These are phyloP conservation scores for Drosophila bifasciata DNA, from an alignment of 1,140 invertebrate species.

Conservation along the genomic window DNA sequence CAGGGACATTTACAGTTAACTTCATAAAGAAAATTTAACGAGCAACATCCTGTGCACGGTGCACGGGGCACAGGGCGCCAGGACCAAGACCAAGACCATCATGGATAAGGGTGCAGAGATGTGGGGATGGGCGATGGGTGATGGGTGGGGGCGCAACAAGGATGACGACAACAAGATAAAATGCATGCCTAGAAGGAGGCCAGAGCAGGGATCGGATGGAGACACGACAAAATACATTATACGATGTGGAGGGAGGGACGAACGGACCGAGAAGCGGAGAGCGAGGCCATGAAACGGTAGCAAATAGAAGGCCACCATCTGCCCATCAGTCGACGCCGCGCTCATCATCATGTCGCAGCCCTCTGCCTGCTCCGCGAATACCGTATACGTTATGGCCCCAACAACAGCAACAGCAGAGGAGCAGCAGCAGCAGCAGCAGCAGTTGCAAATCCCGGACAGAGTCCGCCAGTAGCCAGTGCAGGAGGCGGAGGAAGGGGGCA, in stretches of 20 bases:
- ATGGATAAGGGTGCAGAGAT: not conserved
- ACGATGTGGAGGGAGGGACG: constrained; percentile 31
- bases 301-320: constrained; percentile 60
- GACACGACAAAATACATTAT: constrained; percentile 70
- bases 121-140: not conserved
- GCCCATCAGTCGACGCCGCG: constrained; percentile 16
- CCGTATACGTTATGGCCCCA: too few relatives aligned
- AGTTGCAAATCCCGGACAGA: constrained; percentile 63
- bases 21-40: constrained; percentile 82
- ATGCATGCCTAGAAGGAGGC: constrained; percentile 56
- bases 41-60: constrained; percentile 75
- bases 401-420: constrained; percentile 25
- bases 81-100: not conserved
- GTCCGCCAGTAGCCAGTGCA: not conserved
- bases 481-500: constrained; percentile 11
- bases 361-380: not conserved
- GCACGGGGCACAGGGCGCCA: not conserved
- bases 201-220: constrained; percentile 9
- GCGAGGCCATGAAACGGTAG: constrained; percentile 61
- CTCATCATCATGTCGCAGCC: constrained; percentile 23
- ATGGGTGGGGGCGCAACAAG: constrained; percentile 31
- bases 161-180: constrained; percentile 79
- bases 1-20: constrained; percentile 78
- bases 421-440: constrained; percentile 16
- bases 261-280: constrained; percentile 17